phyloP scores from a whole-genome alignment of 2,888 invertebrate genomes.

The Hylaea fasciaria region DNA sequence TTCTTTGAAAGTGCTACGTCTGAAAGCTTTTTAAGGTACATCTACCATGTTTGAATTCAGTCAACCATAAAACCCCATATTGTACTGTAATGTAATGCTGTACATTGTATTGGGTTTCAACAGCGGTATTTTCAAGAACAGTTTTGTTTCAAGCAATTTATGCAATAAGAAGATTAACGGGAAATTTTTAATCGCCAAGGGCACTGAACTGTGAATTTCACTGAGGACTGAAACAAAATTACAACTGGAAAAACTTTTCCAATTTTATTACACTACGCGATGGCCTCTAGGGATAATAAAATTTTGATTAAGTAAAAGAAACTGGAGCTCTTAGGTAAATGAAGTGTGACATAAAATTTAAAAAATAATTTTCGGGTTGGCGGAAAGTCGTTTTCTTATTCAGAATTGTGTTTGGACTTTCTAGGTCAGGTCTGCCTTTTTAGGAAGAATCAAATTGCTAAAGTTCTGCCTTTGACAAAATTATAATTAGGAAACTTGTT shows the following conservation, averaged over 20 bases:
- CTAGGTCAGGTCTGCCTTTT: background rate
- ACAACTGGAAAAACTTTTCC: constrained; percentile 34
- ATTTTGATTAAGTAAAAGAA: constrained; percentile 35
- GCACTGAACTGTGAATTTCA: constrained; percentile 31
- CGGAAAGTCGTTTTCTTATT: constrained; percentile 7
- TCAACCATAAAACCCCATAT: too few species aligned
- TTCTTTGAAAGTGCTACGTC: too few species aligned
- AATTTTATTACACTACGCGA: constrained; percentile 35
- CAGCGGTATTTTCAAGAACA: too few species aligned
- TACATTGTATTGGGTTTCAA: too few species aligned
- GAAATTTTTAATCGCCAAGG: constrained; percentile 26
- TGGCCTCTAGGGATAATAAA: constrained; percentile 34
- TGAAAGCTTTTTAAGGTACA: too few species aligned
- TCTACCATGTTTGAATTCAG: too few species aligned
- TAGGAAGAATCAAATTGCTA: background rate
- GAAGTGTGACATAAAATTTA: constrained; percentile 21
- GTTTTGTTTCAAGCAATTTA: constrained; percentile 3
- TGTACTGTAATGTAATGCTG: too few species aligned
- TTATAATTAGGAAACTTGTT: too few species aligned
- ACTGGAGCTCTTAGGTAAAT: constrained; percentile 29
- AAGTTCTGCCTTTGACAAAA: background rate
- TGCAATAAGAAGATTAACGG: constrained; percentile 23
- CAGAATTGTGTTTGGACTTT: background rate
- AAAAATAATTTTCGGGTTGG: constrained; percentile 18
- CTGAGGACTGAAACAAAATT: constrained; percentile 30